phyloP scores from a whole-genome alignment of 1,140 invertebrate genomes.

The Rhagoletis pomonella region DNA sequence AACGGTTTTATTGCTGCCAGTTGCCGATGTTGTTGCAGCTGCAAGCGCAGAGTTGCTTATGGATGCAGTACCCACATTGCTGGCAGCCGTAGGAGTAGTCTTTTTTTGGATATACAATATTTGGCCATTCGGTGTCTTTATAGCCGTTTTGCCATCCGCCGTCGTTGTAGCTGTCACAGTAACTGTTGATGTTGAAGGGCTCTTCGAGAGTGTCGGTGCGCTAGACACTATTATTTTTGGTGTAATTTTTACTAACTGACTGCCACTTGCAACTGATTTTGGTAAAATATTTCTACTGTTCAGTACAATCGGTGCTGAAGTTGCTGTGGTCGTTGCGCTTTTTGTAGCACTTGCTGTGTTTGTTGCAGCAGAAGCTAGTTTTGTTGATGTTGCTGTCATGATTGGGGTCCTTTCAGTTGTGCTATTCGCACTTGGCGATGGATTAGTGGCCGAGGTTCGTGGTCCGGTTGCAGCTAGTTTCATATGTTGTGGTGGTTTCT shows the following conservation, averaged over 20 bases:
- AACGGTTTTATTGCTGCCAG: slow-evolving; percentile 56
- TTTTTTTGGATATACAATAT: slow-evolving; percentile 58
- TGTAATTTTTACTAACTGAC: slow-evolving; percentile 52
- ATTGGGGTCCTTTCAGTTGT: slow-evolving; percentile 60
- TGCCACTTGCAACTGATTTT: slow-evolving; percentile 24
- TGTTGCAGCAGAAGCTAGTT: not conserved
- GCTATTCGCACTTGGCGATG: slow-evolving; percentile 32
- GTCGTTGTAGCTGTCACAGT: not conserved
- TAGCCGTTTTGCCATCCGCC: slow-evolving; percentile 52
- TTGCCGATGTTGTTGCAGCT: not conserved
- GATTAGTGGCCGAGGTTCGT: slow-evolving; percentile 45
- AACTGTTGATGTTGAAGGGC: not conserved
- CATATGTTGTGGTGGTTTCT: slow-evolving; percentile 60
- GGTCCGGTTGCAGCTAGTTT: not conserved
- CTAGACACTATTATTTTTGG: slow-evolving; percentile 39
- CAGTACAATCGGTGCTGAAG: slow-evolving; percentile 43
- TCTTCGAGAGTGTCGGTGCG: not conserved
- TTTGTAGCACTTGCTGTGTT: not conserved
- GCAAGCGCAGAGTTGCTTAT: not conserved
- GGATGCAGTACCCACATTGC: slow-evolving; percentile 43
- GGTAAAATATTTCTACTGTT: slow-evolving; percentile 56
- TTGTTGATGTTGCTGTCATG: slow-evolving; percentile 53
- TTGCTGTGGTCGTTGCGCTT: not conserved
- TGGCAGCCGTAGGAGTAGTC: not conserved
- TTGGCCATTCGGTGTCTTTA: slow-evolving; percentile 56